A percentile compares a stretch with the other conserved stretches of the same genome.
Conservation (phyloP, 2,888 invertebrate species). For the Leucozona laternaria region DNA sequence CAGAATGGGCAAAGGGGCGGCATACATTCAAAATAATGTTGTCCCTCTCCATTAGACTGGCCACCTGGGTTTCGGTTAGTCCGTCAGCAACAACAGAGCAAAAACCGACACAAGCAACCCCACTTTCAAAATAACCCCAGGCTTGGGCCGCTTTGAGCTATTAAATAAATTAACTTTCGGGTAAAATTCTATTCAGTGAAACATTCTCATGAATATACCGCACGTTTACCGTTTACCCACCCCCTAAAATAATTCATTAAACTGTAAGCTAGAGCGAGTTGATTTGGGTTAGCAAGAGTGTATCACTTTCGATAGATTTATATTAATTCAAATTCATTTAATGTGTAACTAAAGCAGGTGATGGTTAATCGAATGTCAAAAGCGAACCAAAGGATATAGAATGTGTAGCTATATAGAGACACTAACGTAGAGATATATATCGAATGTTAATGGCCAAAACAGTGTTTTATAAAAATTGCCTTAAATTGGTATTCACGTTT, state of each 20-base stretch:
- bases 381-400: conserved; percentile 17
- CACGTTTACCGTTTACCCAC: conserved; percentile 2
- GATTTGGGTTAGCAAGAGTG: background rate
- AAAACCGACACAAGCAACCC: background rate
- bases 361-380: conserved; percentile 47
- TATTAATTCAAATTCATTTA: background rate
- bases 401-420: too few relatives aligned
- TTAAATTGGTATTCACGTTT: conserved; percentile 21
- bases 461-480: conserved; percentile 13
- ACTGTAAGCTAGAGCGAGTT: conserved; percentile 1
- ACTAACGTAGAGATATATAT: background rate
- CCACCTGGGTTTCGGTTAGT: background rate
- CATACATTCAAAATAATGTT: conserved; percentile 10
- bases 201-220: conserved; percentile 29
- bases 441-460: conserved; percentile 18
- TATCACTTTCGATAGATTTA: background rate
- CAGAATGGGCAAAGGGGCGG: background rate
- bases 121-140: background rate
- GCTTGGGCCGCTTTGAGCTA: conserved; percentile 20
- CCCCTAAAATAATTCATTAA: conserved; percentile 18
- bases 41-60: background rate
- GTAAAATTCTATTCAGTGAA: conserved; percentile 53
- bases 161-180: conserved; percentile 69
- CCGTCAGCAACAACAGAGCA: background rate
- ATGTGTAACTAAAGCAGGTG: conserved; percentile 12